A percentile compares a stretch with the other conserved stretches of the same genome.
phyloP scores from a whole-genome alignment of 2,888 invertebrate species.

The Pinctada fucata region DNA sequence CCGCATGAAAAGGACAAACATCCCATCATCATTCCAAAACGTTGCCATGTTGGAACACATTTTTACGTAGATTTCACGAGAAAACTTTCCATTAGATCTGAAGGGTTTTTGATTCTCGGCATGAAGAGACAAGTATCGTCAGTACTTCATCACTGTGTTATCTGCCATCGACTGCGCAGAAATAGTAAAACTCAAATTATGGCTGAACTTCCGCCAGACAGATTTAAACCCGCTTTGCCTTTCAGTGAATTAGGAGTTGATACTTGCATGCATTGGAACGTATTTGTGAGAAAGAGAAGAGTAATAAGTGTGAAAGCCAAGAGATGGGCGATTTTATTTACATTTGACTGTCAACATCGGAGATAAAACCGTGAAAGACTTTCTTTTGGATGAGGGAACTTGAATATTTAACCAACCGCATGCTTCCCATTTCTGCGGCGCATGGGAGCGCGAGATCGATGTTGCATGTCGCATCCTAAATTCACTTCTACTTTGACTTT shows the following conservation, averaged over 20 bases:
- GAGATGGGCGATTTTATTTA: constrained; percentile 8
- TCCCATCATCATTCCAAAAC: constrained; percentile 1
- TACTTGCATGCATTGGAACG: constrained; percentile 10
- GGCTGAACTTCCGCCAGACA: constrained; percentile 26
- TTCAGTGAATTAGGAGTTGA: constrained; percentile 31
- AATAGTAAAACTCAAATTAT: constrained; percentile 10
- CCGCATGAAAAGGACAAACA: background rate
- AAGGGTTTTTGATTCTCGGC: constrained; percentile 32
- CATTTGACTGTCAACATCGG: background rate
- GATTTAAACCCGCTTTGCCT: constrained; percentile 17
- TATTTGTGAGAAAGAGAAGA: constrained; percentile 7
- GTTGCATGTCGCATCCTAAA: too few relatives aligned
- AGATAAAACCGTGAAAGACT: too few relatives aligned
- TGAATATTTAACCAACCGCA: too few relatives aligned
- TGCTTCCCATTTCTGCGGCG: too few relatives aligned
- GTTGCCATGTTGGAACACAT: background rate
- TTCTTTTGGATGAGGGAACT: too few relatives aligned
- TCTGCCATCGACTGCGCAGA: constrained; percentile 23
- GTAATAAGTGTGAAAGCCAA: constrained; percentile 23
- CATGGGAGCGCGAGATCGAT: too few relatives aligned
- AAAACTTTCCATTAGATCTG: background rate
- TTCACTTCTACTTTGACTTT: too few relatives aligned
- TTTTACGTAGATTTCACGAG: background rate
- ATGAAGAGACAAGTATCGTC: constrained; percentile 22
- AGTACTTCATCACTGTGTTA: constrained; percentile 25